Evolutionary conservation across 2,888 invertebrate species (phyloP), one percentile per base, ranked within the genome.

Genomic region (Mamestra brassicae): DNA sequence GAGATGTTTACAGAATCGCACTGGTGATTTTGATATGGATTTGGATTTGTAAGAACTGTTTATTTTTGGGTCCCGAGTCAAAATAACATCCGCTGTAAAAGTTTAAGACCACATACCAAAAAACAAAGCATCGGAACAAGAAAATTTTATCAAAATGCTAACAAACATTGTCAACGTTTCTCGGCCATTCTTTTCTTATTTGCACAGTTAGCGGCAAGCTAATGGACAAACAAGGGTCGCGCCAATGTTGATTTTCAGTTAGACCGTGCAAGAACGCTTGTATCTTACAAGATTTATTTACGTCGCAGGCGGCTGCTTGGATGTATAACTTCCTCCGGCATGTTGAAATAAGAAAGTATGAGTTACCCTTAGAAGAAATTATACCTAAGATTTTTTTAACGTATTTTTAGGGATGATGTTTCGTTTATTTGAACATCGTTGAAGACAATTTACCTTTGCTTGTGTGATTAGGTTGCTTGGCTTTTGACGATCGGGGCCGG

Each of bases 141-240:
- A 76, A 68, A 80, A 72, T 82, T 68, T 74, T 65, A 71, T 70
- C 57, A 82, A 79, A 77, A 79, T 79, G 86, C 89, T 89, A 90
- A 89, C 89, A 91, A 92, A 89, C 89, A 88, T 85, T 88, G 90
- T 88, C 88, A 83, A 79, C 86, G 89, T 89, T 88, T 89, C 88
- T 89, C 85, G 77, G 83, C 83, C 85, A 89, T 92, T 92, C 89
- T 91, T 90, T 90, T 88, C 86, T 89, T 91, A 94, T 96, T 95
- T 95, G 94, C 90, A 89, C 91, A 92, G 94, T 93, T 92, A 92
- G 93, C 91, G 92, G 94, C 90, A 91, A 92, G 93, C 95, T 96
- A 96, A 96, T 96, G 96, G 96, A 95, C 96, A 96, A 96, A 96
- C 95, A 96, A 93, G 93, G 95, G 94, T 93, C 85, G 91, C 88